Conservation (phyloP, 1,140 invertebrate genomes). For the Tetramorium alpestre region DNA sequence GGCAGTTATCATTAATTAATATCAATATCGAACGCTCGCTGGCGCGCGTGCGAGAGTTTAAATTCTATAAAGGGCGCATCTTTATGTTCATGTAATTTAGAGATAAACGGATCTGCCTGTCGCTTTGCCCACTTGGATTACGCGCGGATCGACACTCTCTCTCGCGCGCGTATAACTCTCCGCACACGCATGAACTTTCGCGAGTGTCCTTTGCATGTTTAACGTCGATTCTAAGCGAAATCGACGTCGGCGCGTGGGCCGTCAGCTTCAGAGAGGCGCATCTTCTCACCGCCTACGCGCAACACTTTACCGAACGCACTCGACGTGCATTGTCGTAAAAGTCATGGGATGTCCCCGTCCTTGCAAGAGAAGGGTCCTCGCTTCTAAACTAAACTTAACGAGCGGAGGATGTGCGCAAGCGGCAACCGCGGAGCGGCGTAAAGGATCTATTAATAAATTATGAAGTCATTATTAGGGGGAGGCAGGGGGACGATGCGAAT, state of each 20-base stretch:
- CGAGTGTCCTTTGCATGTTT: constrained; percentile 17
- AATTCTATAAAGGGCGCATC: not conserved
- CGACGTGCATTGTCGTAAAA: constrained; percentile 50
- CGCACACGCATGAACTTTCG: not conserved
- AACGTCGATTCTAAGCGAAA: constrained; percentile 13
- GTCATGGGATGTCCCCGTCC: constrained; percentile 51
- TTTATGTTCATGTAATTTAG: not conserved
- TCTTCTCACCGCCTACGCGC: constrained; percentile 34
- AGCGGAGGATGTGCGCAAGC: constrained; percentile 34
- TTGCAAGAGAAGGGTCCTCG: constrained; percentile 57
- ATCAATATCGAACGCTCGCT: not conserved
- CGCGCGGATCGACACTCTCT: not conserved
- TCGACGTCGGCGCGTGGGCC: not conserved
- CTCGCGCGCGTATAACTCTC: not conserved
- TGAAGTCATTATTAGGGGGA: constrained; percentile 47
- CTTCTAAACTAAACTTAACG: constrained; percentile 53
- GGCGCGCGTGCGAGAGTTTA: no score
- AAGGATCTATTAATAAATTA: constrained; percentile 56
- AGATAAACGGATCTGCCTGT: not conserved
- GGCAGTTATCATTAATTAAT: constrained; percentile 8
- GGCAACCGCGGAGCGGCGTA: constrained; percentile 24
- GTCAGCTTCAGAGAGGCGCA: constrained; percentile 7
- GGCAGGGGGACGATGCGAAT: not conserved
- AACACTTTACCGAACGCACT: constrained; percentile 3
- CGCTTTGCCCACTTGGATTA: not conserved